Evolutionary conservation across 2,888 invertebrate species (phyloP), one percentile per base, ranked within the genome.

Genomic region (Cyclophora punctaria): DNA sequence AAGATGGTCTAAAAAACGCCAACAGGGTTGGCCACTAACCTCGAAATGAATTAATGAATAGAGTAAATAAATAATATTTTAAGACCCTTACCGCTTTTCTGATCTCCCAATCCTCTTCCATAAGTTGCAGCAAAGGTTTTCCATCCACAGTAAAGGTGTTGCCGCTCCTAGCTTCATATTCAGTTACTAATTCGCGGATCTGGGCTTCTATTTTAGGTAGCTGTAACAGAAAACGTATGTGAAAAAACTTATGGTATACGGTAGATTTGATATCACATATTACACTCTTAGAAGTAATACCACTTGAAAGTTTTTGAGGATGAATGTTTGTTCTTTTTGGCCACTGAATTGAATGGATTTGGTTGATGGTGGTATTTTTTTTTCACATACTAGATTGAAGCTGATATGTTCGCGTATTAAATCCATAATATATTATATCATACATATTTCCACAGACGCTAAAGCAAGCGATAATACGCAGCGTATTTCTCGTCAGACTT

Each of bases 131-230:
- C 3, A 94, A 80, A 4, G 92, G 89, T 51, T 90, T 83, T 0
- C 94, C 95, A 56, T 91, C 87, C 0, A 93, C 88, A 0, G 89
- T 84, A 65, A 95, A 95, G 0, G 80, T 75, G 6, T 72, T 78
- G 0, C 90, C 90, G 40, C 90, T 86, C 4, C 74, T 77, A 2
- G 77, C 66, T 69, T 92, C 91, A 60, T 90, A 93, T 1, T 88
- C 80, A 0, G 78, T 67, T 3, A 91, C 90, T 48, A 93, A 62
- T 0, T 88, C 82, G 2, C 81, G 80, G 0, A 95, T 82, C 66
- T 92, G 90, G 0, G 89, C 89, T 74, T 95, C 95, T 43, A 95
- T 91, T 79, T 93, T 92, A 0, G 95, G 95, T 47, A 96, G 77
- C 80, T 93, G 50, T 3, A 51, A 52, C 7, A 7, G 6, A 34